A percentile compares a stretch with the other conserved stretches of the same genome.
Evolutionary conservation across 2,888 invertebrate genomes (phyloP).

Genomic region (Linyphia triangularis): DNA sequence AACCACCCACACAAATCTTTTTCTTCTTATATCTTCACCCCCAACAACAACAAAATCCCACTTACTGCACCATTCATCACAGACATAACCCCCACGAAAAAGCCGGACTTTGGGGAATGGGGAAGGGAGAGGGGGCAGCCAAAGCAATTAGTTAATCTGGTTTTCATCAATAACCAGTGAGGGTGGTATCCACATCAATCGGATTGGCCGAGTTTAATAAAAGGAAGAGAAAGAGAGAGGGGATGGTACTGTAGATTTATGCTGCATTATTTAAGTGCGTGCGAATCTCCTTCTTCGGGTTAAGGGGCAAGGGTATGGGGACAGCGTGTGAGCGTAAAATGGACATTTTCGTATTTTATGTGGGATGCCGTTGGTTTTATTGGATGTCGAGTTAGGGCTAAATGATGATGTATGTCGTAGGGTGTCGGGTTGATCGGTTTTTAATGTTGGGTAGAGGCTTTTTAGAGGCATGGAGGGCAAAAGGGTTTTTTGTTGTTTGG

Average conservation of each 20-base stretch:
- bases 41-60: neutral
- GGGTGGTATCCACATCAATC: conserved; percentile 5
- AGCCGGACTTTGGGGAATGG: too few relatives aligned
- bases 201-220: conserved; percentile 4
- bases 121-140: neutral
- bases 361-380: conserved; percentile 50
- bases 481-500: neutral
- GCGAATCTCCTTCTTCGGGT: conserved; percentile 29
- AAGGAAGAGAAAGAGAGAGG: neutral
- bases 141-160: conserved; percentile 69
- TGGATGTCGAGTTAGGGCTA: conserved; percentile 52
- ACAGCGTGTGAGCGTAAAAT: conserved; percentile 30
- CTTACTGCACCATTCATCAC: neutral
- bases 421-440: conserved; percentile 42
- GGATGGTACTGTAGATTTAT: conserved; percentile 30
- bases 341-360: conserved; percentile 65
- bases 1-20: neutral
- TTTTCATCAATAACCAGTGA: conserved; percentile 62
- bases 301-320: neutral
- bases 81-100: neutral
- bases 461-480: neutral
- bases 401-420: conserved; percentile 61
- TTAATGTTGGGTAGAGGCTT: conserved; percentile 35
- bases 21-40: neutral
- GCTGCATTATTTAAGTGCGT: conserved; percentile 60